Base-by-base conservation (phyloP, 2,113 vertebrate species). In the Conger conger region DNA sequence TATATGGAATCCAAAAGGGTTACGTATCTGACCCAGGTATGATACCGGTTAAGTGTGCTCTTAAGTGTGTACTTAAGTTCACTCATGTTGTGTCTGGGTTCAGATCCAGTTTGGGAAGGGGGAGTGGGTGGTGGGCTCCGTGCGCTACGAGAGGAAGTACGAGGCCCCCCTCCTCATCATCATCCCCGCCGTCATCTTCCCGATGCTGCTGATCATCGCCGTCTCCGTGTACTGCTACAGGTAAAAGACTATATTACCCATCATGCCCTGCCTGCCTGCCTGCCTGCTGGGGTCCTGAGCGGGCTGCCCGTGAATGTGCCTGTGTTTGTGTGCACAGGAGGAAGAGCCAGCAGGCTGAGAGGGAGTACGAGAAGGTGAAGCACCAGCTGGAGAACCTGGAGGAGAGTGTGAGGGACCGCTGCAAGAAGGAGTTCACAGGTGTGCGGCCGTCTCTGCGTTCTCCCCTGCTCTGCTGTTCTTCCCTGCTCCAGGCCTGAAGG, bases 361-460 rank as follows among this genome's bases (percentile, higher is more conserved):
- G 98, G 0, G 98, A 99, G 80, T 99, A 99, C 2, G 97, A 99
- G 93, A 99, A 99, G 92, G 97, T 99, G 84, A 97, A 94, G 87
- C 97, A 97, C 77, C 98, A 99, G 84, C 95, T 99, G 84, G 97
- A 98, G 88, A 97, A 96, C 82, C 90, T 99, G 91, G 98, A 99
- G 90, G 98, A 99, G 86, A 99, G 97, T 0, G 98, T 99, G 30
- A 93, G 98, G 5, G 98, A 99, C 87, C 97, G 97, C 73, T 99
- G 98, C 96, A 99, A 99, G 93, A 99, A 99, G 86, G 98, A 99
- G 90, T 99, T 99, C 94, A 98, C 97, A 88, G 97, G 97, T 98
- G 86, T 87, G 86, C 20, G 4, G 2, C 57, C 5, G 18, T n/a
- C 38, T 16, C 20, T 23, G n/a, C 13, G 53, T 63, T 63, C 68